These are phyloP conservation scores for Andricus grossulariae DNA, from an alignment of 1,140 invertebrate genomes.

Conservation along the genomic window DNA sequence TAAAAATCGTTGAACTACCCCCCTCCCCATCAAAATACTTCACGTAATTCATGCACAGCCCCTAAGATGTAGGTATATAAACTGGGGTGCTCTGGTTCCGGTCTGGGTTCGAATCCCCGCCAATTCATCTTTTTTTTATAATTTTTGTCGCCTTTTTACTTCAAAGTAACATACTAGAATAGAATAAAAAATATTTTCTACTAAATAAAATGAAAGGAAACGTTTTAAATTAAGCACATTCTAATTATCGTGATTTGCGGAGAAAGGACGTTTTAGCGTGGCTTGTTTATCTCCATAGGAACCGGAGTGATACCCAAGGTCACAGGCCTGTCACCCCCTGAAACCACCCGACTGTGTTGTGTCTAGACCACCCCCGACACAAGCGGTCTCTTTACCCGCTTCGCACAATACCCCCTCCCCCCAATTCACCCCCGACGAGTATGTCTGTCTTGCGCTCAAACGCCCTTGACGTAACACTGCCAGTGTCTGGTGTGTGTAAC, in stretches of 20 bases:
- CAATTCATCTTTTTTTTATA: too few relatives aligned
- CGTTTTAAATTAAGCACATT: too few relatives aligned
- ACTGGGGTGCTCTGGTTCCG: too few relatives aligned
- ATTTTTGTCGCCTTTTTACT: too few relatives aligned
- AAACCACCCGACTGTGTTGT: conserved; percentile 64
- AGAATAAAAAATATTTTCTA: too few relatives aligned
- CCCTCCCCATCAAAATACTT: too few relatives aligned
- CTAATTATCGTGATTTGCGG: neutral
- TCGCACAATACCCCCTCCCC: conserved; percentile 37
- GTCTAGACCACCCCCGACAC: conserved; percentile 65
- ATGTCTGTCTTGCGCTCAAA: conserved; percentile 18
- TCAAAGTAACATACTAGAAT: too few relatives aligned
- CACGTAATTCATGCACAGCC: too few relatives aligned
- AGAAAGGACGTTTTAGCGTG: conserved; percentile 48
- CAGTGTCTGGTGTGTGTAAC: conserved; percentile 32
- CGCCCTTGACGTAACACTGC: conserved; percentile 25
- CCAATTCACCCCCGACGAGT: neutral
- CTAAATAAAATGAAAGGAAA: too few relatives aligned
- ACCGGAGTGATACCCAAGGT: conserved; percentile 69
- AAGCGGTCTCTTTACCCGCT: conserved; percentile 41
- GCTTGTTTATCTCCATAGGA: conserved; percentile 68
- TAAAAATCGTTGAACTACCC: too few relatives aligned
- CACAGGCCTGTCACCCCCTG: conserved; percentile 58
- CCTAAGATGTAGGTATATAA: too few relatives aligned
- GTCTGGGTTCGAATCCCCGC: too few relatives aligned